phyloP scores from a whole-genome alignment of 2,113 vertebrate genomes.

The Gnathonemus longibarbis region DNA sequence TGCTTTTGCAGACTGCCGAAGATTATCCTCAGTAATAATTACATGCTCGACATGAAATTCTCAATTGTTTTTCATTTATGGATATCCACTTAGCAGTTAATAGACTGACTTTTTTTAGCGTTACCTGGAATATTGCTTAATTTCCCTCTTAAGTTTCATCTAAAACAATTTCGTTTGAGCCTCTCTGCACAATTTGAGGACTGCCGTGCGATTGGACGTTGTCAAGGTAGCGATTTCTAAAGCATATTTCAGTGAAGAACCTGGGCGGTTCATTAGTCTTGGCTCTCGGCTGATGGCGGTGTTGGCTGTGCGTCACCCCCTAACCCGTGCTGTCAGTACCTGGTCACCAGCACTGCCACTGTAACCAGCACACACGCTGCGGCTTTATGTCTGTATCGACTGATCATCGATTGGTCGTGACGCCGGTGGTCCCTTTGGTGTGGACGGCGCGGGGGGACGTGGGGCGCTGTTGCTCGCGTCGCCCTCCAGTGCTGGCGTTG shows the following conservation, averaged over 20 bases:
- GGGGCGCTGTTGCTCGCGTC: background rate
- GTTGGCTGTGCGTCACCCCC: background rate
- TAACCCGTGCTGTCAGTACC: conserved; percentile 6
- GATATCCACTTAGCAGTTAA: background rate
- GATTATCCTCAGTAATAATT: background rate
- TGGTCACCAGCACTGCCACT: conserved; percentile 21
- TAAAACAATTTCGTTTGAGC: background rate
- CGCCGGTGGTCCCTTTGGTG: background rate
- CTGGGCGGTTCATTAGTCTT: conserved; percentile 13
- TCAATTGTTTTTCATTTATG: background rate
- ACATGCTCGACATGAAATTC: background rate
- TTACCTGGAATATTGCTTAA: background rate
- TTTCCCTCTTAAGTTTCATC: background rate
- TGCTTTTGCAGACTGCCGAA: background rate
- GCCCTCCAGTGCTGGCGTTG: background rate
- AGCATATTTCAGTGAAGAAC: background rate
- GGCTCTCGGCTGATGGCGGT: background rate
- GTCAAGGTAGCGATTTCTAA: background rate
- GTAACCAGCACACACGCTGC: conserved; percentile 24
- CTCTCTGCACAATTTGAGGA: background rate
- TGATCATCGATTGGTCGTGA: conserved; percentile 26
- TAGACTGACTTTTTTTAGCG: background rate
- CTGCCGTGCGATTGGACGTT: background rate
- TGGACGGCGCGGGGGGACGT: background rate
- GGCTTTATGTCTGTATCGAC: conserved; percentile 35